phyloP scores from a whole-genome alignment of 2,797 vertebrate species.

The Gouania willdenowi region DNA sequence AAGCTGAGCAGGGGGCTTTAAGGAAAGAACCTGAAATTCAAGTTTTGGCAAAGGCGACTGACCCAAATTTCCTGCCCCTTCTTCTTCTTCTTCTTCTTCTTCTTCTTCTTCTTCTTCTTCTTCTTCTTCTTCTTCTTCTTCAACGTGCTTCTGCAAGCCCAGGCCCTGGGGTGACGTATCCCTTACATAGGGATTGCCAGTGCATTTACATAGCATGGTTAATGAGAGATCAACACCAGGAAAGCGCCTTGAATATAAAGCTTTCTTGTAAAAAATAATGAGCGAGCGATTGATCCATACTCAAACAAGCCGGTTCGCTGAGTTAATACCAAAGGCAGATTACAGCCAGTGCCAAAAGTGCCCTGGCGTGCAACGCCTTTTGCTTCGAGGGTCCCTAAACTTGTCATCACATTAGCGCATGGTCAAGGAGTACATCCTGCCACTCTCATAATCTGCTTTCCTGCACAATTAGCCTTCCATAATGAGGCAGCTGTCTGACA shows the following conservation, averaged over 20 bases:
- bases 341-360: conserved; percentile 79
- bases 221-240: conserved; percentile 82
- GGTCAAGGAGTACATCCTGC: conserved; percentile 82
- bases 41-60: conserved; percentile 75
- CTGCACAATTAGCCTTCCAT: conserved; percentile 82
- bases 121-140: conserved; percentile 71
- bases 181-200: conserved; percentile 75
- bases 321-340: conserved; percentile 84
- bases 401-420: conserved; percentile 85
- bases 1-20: conserved; percentile 62
- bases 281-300: conserved; percentile 80
- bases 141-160: conserved; percentile 72
- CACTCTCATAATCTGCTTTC: conserved; percentile 83
- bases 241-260: conserved; percentile 76
- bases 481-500: conserved; percentile 75
- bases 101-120: conserved; percentile 72
- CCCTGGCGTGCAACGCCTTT: conserved; percentile 74
- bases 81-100: conserved; percentile 73
- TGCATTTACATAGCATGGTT: conserved; percentile 78
- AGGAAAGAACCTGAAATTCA: conserved; percentile 76
- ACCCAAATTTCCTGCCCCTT: conserved; percentile 78
- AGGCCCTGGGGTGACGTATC: conserved; percentile 71
- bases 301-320: conserved; percentile 81
- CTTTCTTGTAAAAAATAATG: conserved; percentile 83
- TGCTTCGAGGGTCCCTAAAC: conserved; percentile 75